A percentile compares a stretch with the other conserved stretches of the same genome.
phyloP scores from a whole-genome alignment of 2,113 vertebrate species.

The Setophaga coronata region DNA sequence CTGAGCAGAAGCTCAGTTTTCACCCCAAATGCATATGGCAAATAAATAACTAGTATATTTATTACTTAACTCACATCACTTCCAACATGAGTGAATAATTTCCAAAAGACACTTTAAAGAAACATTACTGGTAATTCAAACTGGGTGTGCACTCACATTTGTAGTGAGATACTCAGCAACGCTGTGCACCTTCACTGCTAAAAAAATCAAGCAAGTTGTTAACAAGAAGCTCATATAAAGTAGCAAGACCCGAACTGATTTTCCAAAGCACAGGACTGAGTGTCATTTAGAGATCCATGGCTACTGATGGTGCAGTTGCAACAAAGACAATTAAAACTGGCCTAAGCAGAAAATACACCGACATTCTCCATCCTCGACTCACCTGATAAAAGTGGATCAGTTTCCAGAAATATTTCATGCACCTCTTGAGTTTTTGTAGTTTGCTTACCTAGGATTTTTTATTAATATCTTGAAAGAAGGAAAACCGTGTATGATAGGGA shows the following conservation, averaged over 20 bases:
- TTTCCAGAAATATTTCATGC: neutral
- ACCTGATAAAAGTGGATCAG: neutral
- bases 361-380: neutral
- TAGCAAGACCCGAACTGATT: neutral
- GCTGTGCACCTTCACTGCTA: neutral
- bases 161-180: neutral
- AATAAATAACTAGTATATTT: neutral
- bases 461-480: neutral
- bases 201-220: neutral
- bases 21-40: neutral
- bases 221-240: neutral
- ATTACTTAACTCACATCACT: neutral
- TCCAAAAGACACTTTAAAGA: neutral
- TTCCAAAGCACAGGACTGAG: neutral
- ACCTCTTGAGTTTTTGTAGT: neutral
- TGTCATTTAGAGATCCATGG: neutral
- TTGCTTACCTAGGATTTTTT: neutral
- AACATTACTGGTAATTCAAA: neutral
- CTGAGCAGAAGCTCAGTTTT: neutral
- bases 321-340: neutral
- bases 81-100: neutral
- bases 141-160: neutral
- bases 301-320: neutral
- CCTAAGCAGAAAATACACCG: neutral
- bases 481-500: neutral